A percentile compares a stretch with the other conserved stretches of the same genome.
Evolutionary conservation across 2,797 vertebrate species (phyloP).

Genomic region (Falco rusticolus): DNA sequence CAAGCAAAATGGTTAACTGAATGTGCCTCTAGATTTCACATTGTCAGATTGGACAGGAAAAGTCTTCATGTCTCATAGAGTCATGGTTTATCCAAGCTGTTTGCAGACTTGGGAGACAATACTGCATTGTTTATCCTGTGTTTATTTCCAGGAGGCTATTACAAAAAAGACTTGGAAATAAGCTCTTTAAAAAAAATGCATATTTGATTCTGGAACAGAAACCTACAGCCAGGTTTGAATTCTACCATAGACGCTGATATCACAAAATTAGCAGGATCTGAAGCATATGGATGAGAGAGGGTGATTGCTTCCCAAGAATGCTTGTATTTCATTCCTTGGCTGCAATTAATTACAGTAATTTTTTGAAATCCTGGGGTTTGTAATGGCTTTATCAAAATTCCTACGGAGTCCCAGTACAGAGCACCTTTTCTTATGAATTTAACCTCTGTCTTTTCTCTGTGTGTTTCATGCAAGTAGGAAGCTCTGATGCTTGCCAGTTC

Average conservation of each 20-base stretch:
- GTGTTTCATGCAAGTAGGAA: neutral
- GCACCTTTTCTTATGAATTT: conserved; percentile 9
- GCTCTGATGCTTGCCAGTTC: neutral
- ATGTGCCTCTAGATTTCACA: neutral
- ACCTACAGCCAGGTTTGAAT: neutral
- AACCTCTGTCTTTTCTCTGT: conserved; percentile 10
- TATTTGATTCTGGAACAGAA: neutral
- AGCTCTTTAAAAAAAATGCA: neutral
- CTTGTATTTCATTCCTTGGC: neutral
- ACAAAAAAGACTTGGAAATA: neutral
- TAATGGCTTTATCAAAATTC: neutral
- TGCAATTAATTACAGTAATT: neutral
- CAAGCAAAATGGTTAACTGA: neutral
- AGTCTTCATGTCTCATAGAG: neutral
- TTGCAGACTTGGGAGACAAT: neutral
- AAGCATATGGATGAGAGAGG: neutral
- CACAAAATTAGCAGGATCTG: neutral
- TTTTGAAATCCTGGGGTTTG: neutral
- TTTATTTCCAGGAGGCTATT: neutral
- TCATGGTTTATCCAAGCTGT: neutral
- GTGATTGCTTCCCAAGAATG: neutral
- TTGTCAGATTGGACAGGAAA: neutral
- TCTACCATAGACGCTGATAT: neutral
- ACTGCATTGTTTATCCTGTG: neutral
- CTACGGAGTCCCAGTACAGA: neutral